Conservation (phyloP, 2,797 vertebrate genomes). For the Oceanodroma leucorhoa region DNA sequence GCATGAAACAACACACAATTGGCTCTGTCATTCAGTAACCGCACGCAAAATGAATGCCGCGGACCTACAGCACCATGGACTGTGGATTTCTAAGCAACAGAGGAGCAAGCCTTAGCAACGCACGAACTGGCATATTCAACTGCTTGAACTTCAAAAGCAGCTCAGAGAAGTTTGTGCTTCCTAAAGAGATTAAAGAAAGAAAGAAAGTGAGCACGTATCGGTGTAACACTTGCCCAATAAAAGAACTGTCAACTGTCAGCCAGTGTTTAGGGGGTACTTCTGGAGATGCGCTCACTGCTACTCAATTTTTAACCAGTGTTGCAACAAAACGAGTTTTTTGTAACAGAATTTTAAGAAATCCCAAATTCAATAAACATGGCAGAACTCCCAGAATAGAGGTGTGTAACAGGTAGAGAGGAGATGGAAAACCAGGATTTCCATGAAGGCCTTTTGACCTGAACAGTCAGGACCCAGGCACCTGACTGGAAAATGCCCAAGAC, state of each 20-base stretch:
- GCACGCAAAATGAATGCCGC: neutral
- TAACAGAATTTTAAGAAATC: neutral
- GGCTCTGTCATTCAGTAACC: neutral
- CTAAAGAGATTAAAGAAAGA: slow-evolving; percentile 65
- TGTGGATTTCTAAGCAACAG: slow-evolving; percentile 80
- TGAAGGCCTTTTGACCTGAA: neutral
- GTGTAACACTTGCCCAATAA: fast-evolving
- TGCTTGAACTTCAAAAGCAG: slow-evolving; percentile 84
- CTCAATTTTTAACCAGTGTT: fast-evolving
- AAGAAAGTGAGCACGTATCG: neutral
- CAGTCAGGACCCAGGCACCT: neutral
- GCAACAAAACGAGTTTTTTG: neutral
- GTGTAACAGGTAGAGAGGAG: neutral
- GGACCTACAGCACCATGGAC: slow-evolving; percentile 74
- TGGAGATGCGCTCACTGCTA: neutral
- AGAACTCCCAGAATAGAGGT: neutral
- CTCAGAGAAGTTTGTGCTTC: slow-evolving; percentile 85
- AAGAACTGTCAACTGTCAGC: neutral
- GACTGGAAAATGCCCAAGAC: neutral
- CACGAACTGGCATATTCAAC: slow-evolving; percentile 86
- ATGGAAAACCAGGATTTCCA: neutral
- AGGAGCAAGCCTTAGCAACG: slow-evolving; percentile 85
- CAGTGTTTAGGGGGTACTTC: fast-evolving
- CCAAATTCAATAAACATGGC: neutral
- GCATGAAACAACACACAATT: neutral